These are phyloP conservation scores for Zaprionus africanus DNA, from an alignment of 1,140 invertebrate species.

Conservation along the genomic window DNA sequence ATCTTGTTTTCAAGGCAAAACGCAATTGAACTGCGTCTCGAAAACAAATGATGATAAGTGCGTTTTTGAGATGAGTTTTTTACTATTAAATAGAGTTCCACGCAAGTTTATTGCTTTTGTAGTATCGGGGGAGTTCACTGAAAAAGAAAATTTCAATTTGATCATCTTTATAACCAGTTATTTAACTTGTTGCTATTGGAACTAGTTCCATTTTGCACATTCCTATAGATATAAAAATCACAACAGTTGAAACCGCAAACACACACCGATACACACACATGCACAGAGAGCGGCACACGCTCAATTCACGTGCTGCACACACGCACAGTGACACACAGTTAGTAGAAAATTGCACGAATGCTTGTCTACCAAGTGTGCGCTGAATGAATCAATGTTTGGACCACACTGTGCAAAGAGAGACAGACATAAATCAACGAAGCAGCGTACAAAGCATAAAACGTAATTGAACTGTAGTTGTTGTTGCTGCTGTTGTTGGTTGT, in stretches of 20 bases:
- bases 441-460: constrained; percentile 52
- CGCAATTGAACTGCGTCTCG: constrained; percentile 52
- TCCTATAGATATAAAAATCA: not conserved
- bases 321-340: constrained; percentile 31
- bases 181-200: not conserved
- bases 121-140: not conserved
- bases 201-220: constrained; percentile 1
- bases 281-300: not conserved
- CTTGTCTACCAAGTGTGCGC: constrained; percentile 17
- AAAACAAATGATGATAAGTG: constrained; percentile 30
- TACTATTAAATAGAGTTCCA: not conserved
- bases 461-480: constrained; percentile 58
- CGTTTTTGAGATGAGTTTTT: constrained; percentile 21
- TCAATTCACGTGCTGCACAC: constrained; percentile 44
- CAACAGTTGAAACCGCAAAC: constrained; percentile 7
- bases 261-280: not conserved
- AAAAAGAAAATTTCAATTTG: no score
- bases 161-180: not conserved
- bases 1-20: constrained; percentile 58
- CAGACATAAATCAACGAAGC: constrained; percentile 55
- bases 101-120: not conserved
- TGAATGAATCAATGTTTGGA: not conserved
- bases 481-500: constrained; percentile 33
- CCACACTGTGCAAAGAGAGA: constrained; percentile 47
- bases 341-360: not conserved